Evolutionary conservation across 37 sponge, comb jelly and placozoan genomes (phyloP).

Genomic region (Axinella damicornis): DNA sequence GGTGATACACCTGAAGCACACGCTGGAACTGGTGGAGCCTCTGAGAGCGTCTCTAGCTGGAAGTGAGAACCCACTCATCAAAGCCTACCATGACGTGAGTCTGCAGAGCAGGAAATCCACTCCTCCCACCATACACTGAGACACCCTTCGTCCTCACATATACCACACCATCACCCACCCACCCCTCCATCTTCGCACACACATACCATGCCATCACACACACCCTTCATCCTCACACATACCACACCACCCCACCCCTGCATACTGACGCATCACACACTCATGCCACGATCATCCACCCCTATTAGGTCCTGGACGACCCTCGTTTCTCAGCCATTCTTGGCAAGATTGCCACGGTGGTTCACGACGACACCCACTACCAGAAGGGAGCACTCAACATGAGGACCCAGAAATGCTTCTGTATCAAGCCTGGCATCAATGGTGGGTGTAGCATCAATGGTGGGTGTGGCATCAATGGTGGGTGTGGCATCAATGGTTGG

Average conservation of each 20-base stretch:
- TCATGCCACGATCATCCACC: neutral
- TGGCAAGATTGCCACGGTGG: conserved; percentile 72
- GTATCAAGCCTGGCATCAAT: conserved; percentile 77
- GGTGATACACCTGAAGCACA: conserved; percentile 93
- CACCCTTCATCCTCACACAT: too few relatives aligned
- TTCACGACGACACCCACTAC: conserved; percentile 95
- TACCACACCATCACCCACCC: too few relatives aligned
- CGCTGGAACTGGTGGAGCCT: conserved; percentile 90
- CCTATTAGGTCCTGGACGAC: conserved; percentile 88
- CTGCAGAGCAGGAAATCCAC: too few relatives aligned
- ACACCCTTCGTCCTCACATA: too few relatives aligned
- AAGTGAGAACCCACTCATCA: conserved; percentile 74
- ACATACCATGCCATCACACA: neutral
- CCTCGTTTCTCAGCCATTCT: conserved; percentile 68
- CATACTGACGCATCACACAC: neutral
- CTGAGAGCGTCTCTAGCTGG: conserved; percentile 71
- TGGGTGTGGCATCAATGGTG: too few relatives aligned
- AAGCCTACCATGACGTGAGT: conserved; percentile 71
- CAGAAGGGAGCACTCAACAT: conserved; percentile 96
- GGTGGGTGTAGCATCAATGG: too few relatives aligned
- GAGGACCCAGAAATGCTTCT: conserved; percentile 98
- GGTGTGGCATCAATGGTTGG: too few relatives aligned
- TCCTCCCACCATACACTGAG: too few relatives aligned
- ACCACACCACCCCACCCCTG: too few relatives aligned
- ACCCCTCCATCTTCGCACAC: too few relatives aligned